Evolutionary conservation across 2,797 vertebrate species (phyloP).

Genomic region (Rhodeus uyekii): DNA sequence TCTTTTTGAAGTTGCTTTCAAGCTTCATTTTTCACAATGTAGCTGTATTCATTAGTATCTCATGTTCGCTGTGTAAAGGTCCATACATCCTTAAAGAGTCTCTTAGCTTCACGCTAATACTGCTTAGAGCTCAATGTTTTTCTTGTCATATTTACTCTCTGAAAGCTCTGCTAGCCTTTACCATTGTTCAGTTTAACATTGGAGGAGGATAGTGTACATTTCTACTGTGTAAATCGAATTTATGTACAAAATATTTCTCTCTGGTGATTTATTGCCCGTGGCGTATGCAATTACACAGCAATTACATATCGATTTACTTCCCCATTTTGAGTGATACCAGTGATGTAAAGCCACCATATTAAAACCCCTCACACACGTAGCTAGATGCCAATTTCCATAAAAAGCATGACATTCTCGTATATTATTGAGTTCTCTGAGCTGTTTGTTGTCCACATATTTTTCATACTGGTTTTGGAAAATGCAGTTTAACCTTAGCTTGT

Average conservation of each 20-base stretch:
- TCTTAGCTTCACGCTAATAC: not conserved
- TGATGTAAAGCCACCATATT: not conserved
- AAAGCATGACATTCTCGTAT: not conserved
- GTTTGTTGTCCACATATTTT: not conserved
- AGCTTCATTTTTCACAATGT: not conserved
- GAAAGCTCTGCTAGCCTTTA: slow-evolving; percentile 1
- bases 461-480: not conserved
- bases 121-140: not conserved
- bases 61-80: not conserved
- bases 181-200: not conserved
- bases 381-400: not conserved
- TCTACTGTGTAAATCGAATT: slow-evolving; percentile 3
- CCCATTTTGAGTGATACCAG: not conserved
- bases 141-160: not conserved
- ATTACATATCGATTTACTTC: slow-evolving; percentile 35
- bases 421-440: not conserved
- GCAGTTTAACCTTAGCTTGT: not conserved
- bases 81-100: not conserved
- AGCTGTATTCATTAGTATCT: not conserved
- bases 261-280: slow-evolving; percentile 12
- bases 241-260: slow-evolving; percentile 23
- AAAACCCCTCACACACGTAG: not conserved
- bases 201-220: not conserved
- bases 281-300: slow-evolving; percentile 25
- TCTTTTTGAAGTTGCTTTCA: slow-evolving; percentile 18